Evolutionary conservation across 1,140 invertebrate genomes (phyloP).

Genomic region (Steinernema khuongi): DNA sequence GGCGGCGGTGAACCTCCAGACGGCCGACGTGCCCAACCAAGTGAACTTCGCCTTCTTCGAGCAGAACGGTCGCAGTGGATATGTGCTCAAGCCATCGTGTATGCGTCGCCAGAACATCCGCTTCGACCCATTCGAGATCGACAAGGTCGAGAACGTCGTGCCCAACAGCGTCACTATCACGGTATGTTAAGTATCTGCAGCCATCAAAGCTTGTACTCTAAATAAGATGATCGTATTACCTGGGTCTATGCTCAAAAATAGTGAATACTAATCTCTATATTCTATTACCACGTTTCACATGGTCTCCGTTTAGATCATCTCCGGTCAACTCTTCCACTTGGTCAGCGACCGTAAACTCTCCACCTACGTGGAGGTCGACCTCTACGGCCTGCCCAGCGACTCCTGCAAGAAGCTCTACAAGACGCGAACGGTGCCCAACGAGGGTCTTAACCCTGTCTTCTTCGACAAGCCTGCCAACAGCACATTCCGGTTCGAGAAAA

Average conservation of each 20-base stretch:
- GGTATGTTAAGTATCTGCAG: neutral
- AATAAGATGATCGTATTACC: no score
- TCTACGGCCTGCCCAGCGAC: constrained; percentile 97
- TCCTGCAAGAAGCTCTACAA: constrained; percentile 97
- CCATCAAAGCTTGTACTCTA: no score
- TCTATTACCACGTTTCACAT: neutral
- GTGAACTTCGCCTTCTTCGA: constrained; percentile 99
- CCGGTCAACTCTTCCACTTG: constrained; percentile 82
- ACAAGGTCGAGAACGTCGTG: neutral
- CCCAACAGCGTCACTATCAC: neutral
- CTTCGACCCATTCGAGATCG: constrained; percentile 85
- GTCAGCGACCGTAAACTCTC: constrained; percentile 92
- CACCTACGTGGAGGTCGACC: constrained; percentile 98
- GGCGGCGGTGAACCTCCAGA: constrained; percentile 99
- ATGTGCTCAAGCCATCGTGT: constrained; percentile 96
- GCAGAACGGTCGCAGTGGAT: constrained; percentile 93
- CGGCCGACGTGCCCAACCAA: constrained; percentile 98
- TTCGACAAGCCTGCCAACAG: constrained; percentile 68
- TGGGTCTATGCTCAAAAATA: no score
- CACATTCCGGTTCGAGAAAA: neutral
- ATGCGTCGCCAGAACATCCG: constrained; percentile 89
- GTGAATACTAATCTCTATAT: constrained; percentile 10
- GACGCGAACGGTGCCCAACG: constrained; percentile 86
- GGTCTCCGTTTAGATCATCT: constrained; percentile 72
- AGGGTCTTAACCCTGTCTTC: constrained; percentile 93